Base-by-base conservation (phyloP, 2,797 vertebrate species). In the Dipus sagitta region DNA sequence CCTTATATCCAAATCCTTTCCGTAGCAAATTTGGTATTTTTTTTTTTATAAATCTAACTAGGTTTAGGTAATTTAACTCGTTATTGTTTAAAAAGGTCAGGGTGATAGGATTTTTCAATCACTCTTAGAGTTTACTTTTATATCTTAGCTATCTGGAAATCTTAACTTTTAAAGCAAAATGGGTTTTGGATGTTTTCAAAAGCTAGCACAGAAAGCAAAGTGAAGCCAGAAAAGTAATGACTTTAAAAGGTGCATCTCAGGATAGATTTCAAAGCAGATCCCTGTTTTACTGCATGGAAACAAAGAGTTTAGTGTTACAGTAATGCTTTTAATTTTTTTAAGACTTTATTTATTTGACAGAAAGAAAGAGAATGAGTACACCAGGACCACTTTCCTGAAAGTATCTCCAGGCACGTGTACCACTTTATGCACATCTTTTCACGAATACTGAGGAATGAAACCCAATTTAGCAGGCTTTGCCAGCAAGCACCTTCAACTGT, bases 121-220 rank as follows among this genome's bases (percentile, higher is more conserved):
- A 82, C 52, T 3, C 21, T 20, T 28, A 80, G 54, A 32, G 15
- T 76, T 91, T 93, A 82, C 79, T 89, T 88, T 94, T 88, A 64
- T 85, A 23, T 71, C 21, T 26, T 93, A 78, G 20, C 15, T 96
- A 91, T 88, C 76, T 54, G 68, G 52, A 0, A 34, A 88, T 91
- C 30, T 94, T 83, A 90, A 83, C 88, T 94, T 92, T 75, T 90
- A 94, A 94, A 64, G 3, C 17, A 77, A 38, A 91, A 85, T 82
- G 15, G 11, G 8, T 54, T 23, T 58, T 94, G 15, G 4, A 10
- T 75, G 74, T 70, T 18, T 86, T 80, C 52, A 91, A 83, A 90
- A 72, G 10, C 15, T 47, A 85, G 23, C 88, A 6, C 21, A 93
- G 26, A 20, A 91, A 93, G 24, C 38, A 85, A 90, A 91, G 38